phyloP scores from a whole-genome alignment of 2,113 vertebrate species.

The Physeter macrocephalus region DNA sequence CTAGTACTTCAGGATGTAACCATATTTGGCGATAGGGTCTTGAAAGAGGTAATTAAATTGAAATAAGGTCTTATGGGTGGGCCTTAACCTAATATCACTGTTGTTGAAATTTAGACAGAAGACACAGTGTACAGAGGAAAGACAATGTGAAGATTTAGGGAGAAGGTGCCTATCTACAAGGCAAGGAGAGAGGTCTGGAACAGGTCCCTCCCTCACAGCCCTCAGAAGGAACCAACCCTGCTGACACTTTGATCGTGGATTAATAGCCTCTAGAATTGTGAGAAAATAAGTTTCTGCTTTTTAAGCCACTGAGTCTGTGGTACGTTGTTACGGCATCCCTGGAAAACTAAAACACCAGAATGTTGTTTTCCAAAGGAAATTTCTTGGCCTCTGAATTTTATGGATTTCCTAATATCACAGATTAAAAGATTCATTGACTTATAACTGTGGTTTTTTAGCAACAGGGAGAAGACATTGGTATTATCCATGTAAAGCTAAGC shows the following conservation, averaged over 20 bases:
- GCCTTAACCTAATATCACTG: neutral
- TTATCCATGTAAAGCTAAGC: neutral
- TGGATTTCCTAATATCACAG: neutral
- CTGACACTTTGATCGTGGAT: neutral
- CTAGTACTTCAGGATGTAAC: neutral
- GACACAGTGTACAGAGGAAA: neutral
- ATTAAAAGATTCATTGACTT: neutral
- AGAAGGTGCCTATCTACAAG: neutral
- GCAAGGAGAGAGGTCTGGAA: neutral
- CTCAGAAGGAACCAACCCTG: neutral
- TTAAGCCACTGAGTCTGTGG: neutral
- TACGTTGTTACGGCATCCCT: neutral
- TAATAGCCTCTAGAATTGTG: neutral
- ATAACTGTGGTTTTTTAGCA: neutral
- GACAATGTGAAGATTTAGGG: neutral
- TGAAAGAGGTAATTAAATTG: neutral
- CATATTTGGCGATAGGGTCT: neutral
- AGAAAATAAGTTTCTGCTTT: neutral
- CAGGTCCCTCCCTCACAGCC: neutral
- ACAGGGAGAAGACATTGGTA: neutral
- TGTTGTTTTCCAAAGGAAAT: neutral
- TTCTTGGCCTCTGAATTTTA: neutral
- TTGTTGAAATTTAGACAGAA: neutral
- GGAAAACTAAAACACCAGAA: neutral
- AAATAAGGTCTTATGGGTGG: neutral